These are phyloP conservation scores for Ischnura elegans DNA, from an alignment of 2,888 invertebrate genomes.

Conservation along the genomic window DNA sequence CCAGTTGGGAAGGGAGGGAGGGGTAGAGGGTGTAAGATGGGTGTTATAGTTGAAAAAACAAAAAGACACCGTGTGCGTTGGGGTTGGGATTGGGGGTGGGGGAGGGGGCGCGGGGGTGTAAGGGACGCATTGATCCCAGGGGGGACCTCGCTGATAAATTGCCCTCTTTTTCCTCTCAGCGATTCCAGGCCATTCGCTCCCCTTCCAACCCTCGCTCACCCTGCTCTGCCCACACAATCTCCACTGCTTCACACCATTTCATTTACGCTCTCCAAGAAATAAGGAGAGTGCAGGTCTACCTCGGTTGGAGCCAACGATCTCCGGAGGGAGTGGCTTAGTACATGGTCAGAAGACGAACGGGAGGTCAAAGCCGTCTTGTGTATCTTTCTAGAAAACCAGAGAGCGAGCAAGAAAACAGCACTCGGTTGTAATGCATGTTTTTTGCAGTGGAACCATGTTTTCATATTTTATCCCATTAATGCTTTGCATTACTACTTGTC, in stretches of 20 bases:
- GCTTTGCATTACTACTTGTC: too few relatives aligned
- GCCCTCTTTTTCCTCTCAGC: slow-evolving; percentile 65
- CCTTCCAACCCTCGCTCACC: background rate
- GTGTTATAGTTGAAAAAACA: background rate
- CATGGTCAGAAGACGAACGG: background rate
- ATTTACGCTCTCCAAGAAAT: background rate
- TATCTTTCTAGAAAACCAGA: too few relatives aligned
- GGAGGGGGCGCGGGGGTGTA: slow-evolving; percentile 2
- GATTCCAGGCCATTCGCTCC: slow-evolving; percentile 66
- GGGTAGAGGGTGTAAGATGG: background rate
- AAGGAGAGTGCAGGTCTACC: background rate
- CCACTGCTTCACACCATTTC: slow-evolving; percentile 7
- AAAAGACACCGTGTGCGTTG: background rate
- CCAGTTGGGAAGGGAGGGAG: background rate
- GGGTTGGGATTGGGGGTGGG: background rate
- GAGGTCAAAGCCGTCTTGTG: too few relatives aligned
- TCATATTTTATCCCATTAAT: too few relatives aligned
- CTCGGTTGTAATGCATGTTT: too few relatives aligned
- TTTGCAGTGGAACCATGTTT: too few relatives aligned
- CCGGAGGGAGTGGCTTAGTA: background rate
- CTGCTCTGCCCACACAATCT: background rate
- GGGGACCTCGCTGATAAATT: slow-evolving; percentile 59
- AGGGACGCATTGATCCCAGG: slow-evolving; percentile 64
- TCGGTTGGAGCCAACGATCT: background rate
- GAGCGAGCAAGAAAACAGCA: too few relatives aligned